Evolutionary conservation across 1,140 invertebrate genomes (phyloP).

Genomic region (Mamestra configurata): DNA sequence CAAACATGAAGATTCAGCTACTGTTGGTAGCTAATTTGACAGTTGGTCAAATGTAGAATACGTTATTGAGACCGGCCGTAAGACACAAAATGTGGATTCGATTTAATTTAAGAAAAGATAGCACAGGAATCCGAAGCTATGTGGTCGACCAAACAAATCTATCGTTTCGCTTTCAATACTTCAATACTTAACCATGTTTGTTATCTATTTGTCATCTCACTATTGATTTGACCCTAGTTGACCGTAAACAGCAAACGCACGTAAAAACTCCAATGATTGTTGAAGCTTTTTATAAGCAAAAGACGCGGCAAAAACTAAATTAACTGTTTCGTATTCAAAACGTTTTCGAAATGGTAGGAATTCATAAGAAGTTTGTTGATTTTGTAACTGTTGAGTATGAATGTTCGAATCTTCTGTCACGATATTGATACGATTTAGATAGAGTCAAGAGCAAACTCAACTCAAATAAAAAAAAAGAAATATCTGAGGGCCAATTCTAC

Average conservation of each 20-base stretch:
- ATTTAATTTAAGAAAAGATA: too few relatives aligned
- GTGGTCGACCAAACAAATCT: neutral
- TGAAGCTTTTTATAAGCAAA: neutral
- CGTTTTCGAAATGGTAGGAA: neutral
- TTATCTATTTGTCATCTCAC: slow-evolving; percentile 18
- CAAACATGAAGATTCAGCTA: too few relatives aligned
- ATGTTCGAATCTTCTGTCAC: neutral
- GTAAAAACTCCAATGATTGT: slow-evolving; percentile 1
- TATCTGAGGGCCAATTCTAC: too few relatives aligned
- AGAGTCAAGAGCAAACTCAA: too few relatives aligned
- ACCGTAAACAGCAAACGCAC: neutral
- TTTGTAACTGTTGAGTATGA: slow-evolving; percentile 6
- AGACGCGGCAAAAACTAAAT: neutral
- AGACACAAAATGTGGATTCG: too few relatives aligned
- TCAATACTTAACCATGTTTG: neutral
- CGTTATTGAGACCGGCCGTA: too few relatives aligned
- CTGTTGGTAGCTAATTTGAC: too few relatives aligned
- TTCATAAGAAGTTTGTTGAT: neutral
- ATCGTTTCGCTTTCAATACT: neutral
- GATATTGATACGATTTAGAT: neutral
- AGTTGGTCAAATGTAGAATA: too few relatives aligned
- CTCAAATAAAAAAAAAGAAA: too few relatives aligned
- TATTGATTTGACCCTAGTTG: slow-evolving; percentile 27
- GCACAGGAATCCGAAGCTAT: too few relatives aligned
- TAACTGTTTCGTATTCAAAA: slow-evolving; percentile 13